Base-by-base conservation (phyloP, 2,797 vertebrate genomes). In the Platalea minor region DNA sequence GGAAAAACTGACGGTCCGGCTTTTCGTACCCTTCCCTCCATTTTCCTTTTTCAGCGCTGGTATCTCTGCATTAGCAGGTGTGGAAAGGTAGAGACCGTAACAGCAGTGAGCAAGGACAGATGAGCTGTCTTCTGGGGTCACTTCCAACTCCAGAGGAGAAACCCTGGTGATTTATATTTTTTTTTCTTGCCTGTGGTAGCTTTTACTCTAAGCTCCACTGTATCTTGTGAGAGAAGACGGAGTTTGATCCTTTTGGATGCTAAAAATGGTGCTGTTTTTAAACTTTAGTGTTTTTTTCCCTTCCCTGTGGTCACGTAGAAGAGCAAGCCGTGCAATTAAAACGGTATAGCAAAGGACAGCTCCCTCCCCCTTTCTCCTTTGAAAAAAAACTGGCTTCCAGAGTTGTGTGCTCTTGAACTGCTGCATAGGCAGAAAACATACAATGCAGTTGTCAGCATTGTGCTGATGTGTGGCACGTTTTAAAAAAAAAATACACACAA, bases 391-490 rank as follows among this genome's bases (percentile, higher is more conserved):
- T 41, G 41, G 41, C 60, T 89, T 90, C 94, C 89, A 45, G 51
- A 94, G 83, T 84, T 91, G 90, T 88, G 80, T 74, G 88, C 79
- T 97, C 82, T 73, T 67, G 82, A 95, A 92, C 59, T 96, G 96
- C 95, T 97, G 96, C 89, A 81, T 94, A 91, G 96, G 96, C 96
- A 97, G 90, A 95, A 95, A 94, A 82, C 77, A 54, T 75, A 94
- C 91, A 96, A 94, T 93, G 94, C 80, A 33, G 59, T 91, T 91
- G 89, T 96, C 93, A 94, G 95, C 83, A 53, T 91, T 93, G 95
- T 91, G 95, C 95, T 92, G 92, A 87, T 92, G 93, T 85, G 95
- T 91, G 83, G 93, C 95, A 95, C 17, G 4, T 91, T 80, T n/a
- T 45, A 19, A 45, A 5, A 29, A 67, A 73, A 88, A 95, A 85